Evolutionary conservation across 2,797 vertebrate genomes (phyloP), one percentile per base, ranked within the genome.

Genomic region (Lithobates sylvaticus): DNA sequence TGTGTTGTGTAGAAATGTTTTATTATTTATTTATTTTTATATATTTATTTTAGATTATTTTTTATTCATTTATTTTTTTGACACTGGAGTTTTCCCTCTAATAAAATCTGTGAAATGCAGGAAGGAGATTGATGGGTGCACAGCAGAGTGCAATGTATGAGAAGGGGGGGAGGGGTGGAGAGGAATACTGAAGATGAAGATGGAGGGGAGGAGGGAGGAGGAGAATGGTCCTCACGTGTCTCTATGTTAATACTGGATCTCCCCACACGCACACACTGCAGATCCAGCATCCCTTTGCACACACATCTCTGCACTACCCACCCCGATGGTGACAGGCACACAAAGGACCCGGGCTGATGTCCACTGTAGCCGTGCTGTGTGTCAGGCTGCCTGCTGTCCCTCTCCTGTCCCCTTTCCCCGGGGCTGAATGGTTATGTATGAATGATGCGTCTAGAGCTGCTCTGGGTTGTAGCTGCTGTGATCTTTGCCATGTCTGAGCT

Each of bases 401-500:
- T 50, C 69, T 39, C 76, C 70, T 74, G 58, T 79, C 39, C 81
- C 86, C 81, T 87, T 81, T 69, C 32, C 76, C 81, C 70, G 29
- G 86, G 86, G 86, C 81, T 87, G 86, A 79, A 27, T 78, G 76
- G 83, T 87, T 84, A 84, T 87, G 86, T 84, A 36, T 79, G 86
- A 84, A 84, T 36, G 86, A 84, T 87, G 81, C 15, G 44, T 87
- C 76, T 78, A 29, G 85, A 23, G 85, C 85, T 69, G 85, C 65
- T 73, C 85, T 83, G 85, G 85, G 85, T 87, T 83, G 85, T 87
- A 78, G 85, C 85, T 83, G 80, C 85, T 87, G 85, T 87, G 74
- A 87, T 87, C 85, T 87, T 44, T 83, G 81, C 85, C 69, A 87
- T 87, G 85, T 77, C 81, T 73, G 68, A 72, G 26, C 75, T 79